A percentile compares a stretch with the other conserved stretches of the same genome.
Evolutionary conservation across 2,888 invertebrate genomes (phyloP).

Genomic region (Stenchaetothrips biformis): DNA sequence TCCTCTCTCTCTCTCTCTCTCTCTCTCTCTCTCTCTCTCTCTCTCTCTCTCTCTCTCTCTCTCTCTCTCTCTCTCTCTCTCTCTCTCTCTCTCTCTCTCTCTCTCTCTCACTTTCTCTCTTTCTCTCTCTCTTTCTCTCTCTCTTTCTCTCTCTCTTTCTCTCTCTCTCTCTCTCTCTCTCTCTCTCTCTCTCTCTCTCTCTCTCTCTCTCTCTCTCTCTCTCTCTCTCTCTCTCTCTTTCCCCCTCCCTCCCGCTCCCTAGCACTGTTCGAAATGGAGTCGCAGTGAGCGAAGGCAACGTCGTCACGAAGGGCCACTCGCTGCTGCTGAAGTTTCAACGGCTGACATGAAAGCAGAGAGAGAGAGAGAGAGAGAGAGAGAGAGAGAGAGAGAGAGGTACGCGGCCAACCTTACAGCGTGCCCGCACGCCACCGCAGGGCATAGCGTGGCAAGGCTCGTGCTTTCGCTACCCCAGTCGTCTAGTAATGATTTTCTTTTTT

Average conservation of each 20-base stretch:
- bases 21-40: not conserved
- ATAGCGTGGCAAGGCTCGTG: too few species aligned
- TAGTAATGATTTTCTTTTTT: too few species aligned
- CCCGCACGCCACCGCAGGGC: too few species aligned
- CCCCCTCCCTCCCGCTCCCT: not conserved
- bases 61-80: slow-evolving; percentile 32
- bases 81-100: slow-evolving; percentile 32
- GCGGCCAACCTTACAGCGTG: too few species aligned
- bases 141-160: slow-evolving; percentile 29
- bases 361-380: too few species aligned
- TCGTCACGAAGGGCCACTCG: not conserved
- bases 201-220: not conserved
- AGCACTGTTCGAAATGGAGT: not conserved
- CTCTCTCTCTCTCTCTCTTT: not conserved
- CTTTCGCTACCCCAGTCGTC: too few species aligned
- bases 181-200: not conserved
- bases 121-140: slow-evolving; percentile 28
- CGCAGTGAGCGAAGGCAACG: not conserved
- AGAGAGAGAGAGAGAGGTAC: too few species aligned
- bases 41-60: not conserved
- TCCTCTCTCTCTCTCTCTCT: not conserved
- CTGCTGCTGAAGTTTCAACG: too few species aligned
- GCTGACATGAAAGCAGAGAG: too few species aligned
- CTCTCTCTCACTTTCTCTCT: not conserved
- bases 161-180: not conserved